phyloP scores from a whole-genome alignment of 2,797 vertebrate genomes.

The Mionectes olivaceus region DNA sequence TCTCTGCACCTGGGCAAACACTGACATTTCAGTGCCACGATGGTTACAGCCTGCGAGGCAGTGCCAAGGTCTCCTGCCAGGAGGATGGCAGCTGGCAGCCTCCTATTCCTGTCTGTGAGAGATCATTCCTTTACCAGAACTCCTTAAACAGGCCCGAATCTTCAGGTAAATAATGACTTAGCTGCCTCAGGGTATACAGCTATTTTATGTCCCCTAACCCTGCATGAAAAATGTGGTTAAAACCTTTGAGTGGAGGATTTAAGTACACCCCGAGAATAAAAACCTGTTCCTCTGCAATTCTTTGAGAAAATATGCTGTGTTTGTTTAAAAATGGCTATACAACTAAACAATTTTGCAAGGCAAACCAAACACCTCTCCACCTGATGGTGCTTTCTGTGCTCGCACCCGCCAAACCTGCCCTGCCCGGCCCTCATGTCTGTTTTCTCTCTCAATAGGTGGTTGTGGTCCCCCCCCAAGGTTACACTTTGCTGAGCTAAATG shows the following conservation, averaged over 20 bases:
- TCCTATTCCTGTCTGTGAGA: constrained; percentile 51
- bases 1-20: constrained; percentile 47
- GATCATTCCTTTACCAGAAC: neutral
- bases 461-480: constrained; percentile 50
- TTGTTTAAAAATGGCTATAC: neutral
- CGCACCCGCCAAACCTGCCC: accelerated
- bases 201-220: neutral
- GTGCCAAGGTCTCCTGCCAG: constrained; percentile 64
- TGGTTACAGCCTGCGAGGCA: constrained; percentile 67
- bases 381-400: neutral
- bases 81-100: constrained; percentile 69
- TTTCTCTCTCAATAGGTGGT: constrained; percentile 63
- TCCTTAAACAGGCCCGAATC: neutral
- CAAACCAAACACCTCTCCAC: neutral
- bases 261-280: neutral
- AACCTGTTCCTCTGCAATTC: neutral
- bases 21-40: constrained; percentile 52
- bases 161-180: neutral
- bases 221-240: accelerated
- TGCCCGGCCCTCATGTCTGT: neutral
- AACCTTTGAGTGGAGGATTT: neutral
- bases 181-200: accelerated
- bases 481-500: constrained; percentile 57
- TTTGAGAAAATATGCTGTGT: neutral
- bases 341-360: neutral